phyloP scores from a whole-genome alignment of 2,797 vertebrate species.

The Megalops cyprinoides region DNA sequence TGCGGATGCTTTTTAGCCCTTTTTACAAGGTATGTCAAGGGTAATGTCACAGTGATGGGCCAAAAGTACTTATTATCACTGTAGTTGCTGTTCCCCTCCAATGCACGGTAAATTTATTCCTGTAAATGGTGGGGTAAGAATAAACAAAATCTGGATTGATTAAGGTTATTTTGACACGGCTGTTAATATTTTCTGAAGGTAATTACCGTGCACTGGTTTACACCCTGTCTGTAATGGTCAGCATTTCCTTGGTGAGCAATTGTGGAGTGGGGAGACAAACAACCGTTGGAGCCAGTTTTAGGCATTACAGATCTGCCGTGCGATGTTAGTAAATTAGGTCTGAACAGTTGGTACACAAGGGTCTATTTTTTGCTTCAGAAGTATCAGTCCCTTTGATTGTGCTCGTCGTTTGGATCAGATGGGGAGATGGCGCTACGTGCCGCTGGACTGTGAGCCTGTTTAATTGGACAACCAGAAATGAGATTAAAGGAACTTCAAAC shows the following conservation, averaged over 20 bases:
- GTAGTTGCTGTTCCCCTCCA: neutral
- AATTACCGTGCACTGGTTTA: constrained; percentile 53
- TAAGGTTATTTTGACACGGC: constrained; percentile 40
- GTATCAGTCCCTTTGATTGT: constrained; percentile 19
- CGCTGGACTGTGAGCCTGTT: constrained; percentile 50
- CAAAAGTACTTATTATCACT: neutral
- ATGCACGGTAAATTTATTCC: neutral
- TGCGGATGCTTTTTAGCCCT: neutral
- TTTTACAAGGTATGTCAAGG: constrained; percentile 8
- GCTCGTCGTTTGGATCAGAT: constrained; percentile 32
- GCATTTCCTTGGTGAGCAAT: constrained; percentile 58
- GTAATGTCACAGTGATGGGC: neutral
- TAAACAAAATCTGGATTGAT: neutral
- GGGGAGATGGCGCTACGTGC: constrained; percentile 31
- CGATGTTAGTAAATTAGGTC: constrained; percentile 27
- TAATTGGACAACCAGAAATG: constrained; percentile 66
- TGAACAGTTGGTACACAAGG: constrained; percentile 42
- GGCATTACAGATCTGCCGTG: constrained; percentile 49
- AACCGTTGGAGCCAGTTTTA: constrained; percentile 51
- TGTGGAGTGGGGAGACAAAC: constrained; percentile 16
- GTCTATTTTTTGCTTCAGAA: constrained; percentile 49
- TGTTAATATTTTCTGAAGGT: constrained; percentile 39
- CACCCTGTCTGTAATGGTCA: constrained; percentile 53
- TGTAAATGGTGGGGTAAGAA: neutral
- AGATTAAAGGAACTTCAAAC: constrained; percentile 68